These are phyloP conservation scores for Gisinianus flammeolus DNA, from an alignment of 2,888 invertebrate genomes.

Conservation along the genomic window DNA sequence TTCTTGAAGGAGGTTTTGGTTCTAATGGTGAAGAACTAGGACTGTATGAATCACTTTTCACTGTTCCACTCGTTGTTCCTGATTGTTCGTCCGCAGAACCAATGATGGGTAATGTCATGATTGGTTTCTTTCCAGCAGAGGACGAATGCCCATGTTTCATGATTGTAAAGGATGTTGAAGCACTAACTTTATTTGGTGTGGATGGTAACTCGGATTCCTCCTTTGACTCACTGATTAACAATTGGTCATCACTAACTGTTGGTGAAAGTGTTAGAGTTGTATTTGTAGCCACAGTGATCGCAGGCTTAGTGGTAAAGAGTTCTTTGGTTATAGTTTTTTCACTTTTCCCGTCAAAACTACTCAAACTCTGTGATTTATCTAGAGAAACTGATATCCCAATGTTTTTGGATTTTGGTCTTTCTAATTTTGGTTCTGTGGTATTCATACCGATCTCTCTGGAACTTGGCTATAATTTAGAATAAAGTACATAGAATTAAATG, in stretches of 20 bases:
- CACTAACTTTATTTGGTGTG: conserved; percentile 11
- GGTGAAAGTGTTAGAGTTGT: conserved; percentile 10
- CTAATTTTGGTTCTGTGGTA: conserved; percentile 25
- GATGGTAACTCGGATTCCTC: neutral
- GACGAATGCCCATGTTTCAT: neutral
- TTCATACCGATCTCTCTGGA: conserved; percentile 45
- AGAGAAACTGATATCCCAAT: conserved; percentile 38
- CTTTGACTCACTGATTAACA: neutral
- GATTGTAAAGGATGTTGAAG: conserved; percentile 22
- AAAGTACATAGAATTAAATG: neutral
- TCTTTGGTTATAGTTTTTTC: neutral
- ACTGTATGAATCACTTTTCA: neutral
- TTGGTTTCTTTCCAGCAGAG: neutral
- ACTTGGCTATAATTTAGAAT: conserved; percentile 43
- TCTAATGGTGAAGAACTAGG: conserved; percentile 23
- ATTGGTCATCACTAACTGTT: neutral
- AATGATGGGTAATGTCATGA: neutral
- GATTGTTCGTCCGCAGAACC: neutral
- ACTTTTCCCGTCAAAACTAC: neutral
- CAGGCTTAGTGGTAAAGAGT: neutral
- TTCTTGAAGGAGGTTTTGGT: conserved; percentile 44
- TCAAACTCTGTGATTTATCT: neutral
- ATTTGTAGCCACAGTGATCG: conserved; percentile 4
- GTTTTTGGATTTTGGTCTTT: conserved; percentile 38
- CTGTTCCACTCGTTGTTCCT: no score